Evolutionary conservation across 1,140 invertebrate species (phyloP).

Genomic region (Zaprionus kolodkinae): DNA sequence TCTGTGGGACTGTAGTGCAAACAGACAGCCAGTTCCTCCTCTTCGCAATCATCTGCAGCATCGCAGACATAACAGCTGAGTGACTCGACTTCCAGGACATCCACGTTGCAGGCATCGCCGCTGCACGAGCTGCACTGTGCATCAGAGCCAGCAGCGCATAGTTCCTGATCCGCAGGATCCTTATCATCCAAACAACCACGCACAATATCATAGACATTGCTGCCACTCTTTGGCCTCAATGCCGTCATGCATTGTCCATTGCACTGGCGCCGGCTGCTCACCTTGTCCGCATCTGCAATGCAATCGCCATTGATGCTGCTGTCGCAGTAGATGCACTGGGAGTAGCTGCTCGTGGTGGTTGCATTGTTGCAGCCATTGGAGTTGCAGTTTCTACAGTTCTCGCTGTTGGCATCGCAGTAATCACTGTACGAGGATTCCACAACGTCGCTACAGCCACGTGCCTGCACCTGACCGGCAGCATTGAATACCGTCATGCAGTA

Average conservation of each 20-base stretch:
- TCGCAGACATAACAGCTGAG: slow-evolving; percentile 62
- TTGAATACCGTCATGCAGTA: slow-evolving; percentile 79
- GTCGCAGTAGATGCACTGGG: slow-evolving; percentile 72
- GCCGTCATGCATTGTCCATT: slow-evolving; percentile 77
- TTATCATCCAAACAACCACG: slow-evolving; percentile 77
- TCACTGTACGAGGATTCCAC: slow-evolving; percentile 49
- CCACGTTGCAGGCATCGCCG: slow-evolving; percentile 58
- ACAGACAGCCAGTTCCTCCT: slow-evolving; percentile 18
- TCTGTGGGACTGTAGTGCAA: slow-evolving; percentile 39
- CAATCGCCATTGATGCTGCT: slow-evolving; percentile 48
- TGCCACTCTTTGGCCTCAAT: slow-evolving; percentile 12
- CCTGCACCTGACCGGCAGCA: slow-evolving; percentile 36
- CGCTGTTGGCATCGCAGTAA: slow-evolving; percentile 66
- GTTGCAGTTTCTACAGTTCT: slow-evolving; percentile 74
- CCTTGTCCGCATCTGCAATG: slow-evolving; percentile 30
- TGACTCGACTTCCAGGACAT: slow-evolving; percentile 9
- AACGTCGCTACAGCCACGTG: slow-evolving; percentile 66
- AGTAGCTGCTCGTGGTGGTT: slow-evolving; percentile 39
- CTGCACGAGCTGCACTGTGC: slow-evolving; percentile 52
- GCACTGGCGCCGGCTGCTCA: slow-evolving; percentile 56
- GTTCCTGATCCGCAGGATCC: slow-evolving; percentile 54
- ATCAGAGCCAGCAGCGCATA: slow-evolving; percentile 50
- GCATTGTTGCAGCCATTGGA: slow-evolving; percentile 74
- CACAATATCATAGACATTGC: slow-evolving; percentile 40
- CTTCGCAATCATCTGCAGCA: slow-evolving; percentile 1